These are phyloP conservation scores for Rattus rattus DNA, from an alignment of 2,113 vertebrate species.

Conservation along the genomic window DNA sequence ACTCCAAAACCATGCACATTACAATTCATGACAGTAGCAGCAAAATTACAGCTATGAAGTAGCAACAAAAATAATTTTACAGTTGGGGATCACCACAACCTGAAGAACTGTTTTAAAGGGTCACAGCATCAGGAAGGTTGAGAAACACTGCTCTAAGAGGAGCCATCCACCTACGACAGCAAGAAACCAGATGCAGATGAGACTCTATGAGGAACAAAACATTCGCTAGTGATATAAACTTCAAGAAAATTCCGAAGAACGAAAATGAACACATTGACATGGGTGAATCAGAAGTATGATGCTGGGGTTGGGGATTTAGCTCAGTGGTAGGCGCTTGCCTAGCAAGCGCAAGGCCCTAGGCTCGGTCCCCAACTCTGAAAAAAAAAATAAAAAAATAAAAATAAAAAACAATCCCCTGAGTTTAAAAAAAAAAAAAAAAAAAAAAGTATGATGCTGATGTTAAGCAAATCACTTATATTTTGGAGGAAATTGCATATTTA, in stretches of 20 bases:
- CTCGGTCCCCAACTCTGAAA: no score
- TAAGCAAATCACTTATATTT: not conserved
- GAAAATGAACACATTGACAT: not conserved
- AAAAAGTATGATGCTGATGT: not conserved
- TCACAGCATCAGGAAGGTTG: not conserved
- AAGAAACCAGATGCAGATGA: not conserved
- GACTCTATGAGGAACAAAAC: not conserved
- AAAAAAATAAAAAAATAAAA: no score
- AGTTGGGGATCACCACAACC: not conserved
- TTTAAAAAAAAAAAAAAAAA: no score
- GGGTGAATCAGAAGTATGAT: not conserved
- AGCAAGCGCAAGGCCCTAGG: no score
- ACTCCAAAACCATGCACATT: not conserved
- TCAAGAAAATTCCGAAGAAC: not conserved
- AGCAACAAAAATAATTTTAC: not conserved
- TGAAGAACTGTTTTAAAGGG: not conserved
- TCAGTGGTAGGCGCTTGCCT: no score
- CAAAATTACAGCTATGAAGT: not conserved
- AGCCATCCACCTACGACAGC: not conserved
- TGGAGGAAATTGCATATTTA: not conserved
- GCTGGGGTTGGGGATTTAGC: no score
- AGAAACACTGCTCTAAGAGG: not conserved
- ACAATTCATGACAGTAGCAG: not conserved
- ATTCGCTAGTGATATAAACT: not conserved
- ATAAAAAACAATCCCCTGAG: no score